Evolutionary conservation across 2,797 vertebrate species (phyloP).

Genomic region (Eulemur coronatus): DNA sequence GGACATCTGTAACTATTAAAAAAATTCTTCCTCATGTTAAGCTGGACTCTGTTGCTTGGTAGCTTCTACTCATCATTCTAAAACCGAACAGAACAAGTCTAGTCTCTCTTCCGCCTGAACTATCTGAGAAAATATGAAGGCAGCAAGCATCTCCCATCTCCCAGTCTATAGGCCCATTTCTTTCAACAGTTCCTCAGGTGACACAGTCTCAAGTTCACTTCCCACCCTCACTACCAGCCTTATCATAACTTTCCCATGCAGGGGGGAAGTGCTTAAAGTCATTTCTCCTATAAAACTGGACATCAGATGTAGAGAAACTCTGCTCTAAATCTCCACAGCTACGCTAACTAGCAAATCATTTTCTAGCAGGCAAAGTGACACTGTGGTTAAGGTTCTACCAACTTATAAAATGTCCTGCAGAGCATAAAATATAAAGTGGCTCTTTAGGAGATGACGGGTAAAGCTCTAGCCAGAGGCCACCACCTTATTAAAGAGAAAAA

Average conservation of each 20-base stretch:
- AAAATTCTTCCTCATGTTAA: neutral
- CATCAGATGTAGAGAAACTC: neutral
- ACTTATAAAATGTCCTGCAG: neutral
- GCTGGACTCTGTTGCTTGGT: neutral
- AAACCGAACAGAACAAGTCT: neutral
- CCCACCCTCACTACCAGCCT: neutral
- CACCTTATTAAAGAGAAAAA: neutral
- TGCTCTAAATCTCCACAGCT: neutral
- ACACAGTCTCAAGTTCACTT: neutral
- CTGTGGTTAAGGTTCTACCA: neutral
- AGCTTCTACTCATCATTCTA: neutral
- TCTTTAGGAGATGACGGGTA: neutral
- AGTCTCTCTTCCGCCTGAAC: neutral
- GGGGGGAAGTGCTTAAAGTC: neutral
- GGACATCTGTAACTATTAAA: neutral
- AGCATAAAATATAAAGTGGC: neutral
- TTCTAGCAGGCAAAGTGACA: conserved; percentile 12
- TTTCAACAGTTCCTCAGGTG: neutral
- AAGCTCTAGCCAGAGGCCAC: neutral
- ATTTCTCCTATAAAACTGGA: neutral
- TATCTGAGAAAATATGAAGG: conserved; percentile 12
- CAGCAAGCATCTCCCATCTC: neutral
- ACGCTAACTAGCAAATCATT: neutral
- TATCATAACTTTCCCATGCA: neutral
- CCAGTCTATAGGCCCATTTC: neutral